Evolutionary conservation across 2,888 invertebrate species (phyloP).

Genomic region (Nezara viridula): DNA sequence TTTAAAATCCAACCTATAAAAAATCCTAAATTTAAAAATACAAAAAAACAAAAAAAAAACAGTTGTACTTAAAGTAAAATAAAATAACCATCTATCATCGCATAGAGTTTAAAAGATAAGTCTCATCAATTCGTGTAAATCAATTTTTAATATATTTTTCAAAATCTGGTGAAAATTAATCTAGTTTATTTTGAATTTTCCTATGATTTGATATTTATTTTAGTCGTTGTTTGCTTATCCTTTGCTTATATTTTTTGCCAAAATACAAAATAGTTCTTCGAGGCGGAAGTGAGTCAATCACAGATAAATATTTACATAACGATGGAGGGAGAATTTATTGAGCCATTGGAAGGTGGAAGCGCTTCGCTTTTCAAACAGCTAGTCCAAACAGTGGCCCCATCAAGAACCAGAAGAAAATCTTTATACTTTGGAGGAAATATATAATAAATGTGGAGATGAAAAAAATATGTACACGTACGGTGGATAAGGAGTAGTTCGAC

Average conservation of each 20-base stretch:
- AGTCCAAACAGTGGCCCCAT: neutral
- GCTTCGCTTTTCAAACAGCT: neutral
- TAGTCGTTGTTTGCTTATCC: neutral
- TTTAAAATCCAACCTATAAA: too few relatives aligned
- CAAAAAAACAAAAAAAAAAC: too few relatives aligned
- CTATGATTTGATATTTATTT: neutral
- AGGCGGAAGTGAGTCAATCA: conserved; percentile 12
- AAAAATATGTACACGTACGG: neutral
- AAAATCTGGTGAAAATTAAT: too few relatives aligned
- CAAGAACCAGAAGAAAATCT: neutral
- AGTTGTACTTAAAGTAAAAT: too few relatives aligned
- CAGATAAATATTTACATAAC: conserved; percentile 16
- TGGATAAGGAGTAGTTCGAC: too few relatives aligned
- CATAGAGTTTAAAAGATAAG: too few relatives aligned
- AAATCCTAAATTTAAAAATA: too few relatives aligned
- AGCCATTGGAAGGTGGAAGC: neutral
- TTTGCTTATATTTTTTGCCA: neutral
- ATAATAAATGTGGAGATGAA: neutral
- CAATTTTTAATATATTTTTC: too few relatives aligned
- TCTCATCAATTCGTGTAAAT: too few relatives aligned
- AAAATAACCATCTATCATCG: too few relatives aligned
- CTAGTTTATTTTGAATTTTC: too few relatives aligned
- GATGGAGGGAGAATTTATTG: neutral
- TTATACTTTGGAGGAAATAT: neutral
- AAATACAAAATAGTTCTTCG: neutral